These are phyloP conservation scores for Thumatha senex DNA, from an alignment of 2,888 invertebrate genomes.

Conservation along the genomic window DNA sequence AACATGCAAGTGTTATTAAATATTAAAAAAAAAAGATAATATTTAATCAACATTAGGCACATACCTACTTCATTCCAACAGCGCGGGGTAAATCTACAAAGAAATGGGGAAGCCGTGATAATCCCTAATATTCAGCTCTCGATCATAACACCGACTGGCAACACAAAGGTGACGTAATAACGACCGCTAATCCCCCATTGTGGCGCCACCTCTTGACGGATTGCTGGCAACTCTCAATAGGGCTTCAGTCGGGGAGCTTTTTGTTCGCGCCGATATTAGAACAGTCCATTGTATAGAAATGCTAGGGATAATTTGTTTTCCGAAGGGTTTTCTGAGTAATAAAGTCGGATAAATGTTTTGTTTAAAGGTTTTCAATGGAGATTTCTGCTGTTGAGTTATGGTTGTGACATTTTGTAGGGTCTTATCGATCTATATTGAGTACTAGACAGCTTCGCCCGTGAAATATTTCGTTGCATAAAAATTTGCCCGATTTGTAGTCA, in stretches of 20 bases:
- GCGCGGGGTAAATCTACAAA: constrained; percentile 25
- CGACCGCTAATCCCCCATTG: constrained; percentile 78
- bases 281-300: constrained; percentile 62
- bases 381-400: constrained; percentile 12
- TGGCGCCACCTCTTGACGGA: constrained; percentile 81
- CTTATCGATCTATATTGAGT: too few species aligned
- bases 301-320: constrained; percentile 69
- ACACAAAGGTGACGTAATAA: constrained; percentile 81
- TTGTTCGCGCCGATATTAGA: constrained; percentile 69
- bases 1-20: too few species aligned
- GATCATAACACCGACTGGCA: constrained; percentile 67
- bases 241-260: constrained; percentile 72
- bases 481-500: too few species aligned
- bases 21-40: constrained; percentile 1
- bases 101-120: constrained; percentile 73
- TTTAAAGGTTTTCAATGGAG: constrained; percentile 16
- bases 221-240: constrained; percentile 70
- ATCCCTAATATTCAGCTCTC: constrained; percentile 79
- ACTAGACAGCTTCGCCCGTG: too few species aligned
- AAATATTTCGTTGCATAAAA: too few species aligned
- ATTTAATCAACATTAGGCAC: constrained; percentile 5
- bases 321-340: constrained; percentile 46
- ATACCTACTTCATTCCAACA: constrained; percentile 13
- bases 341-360: constrained; percentile 38
- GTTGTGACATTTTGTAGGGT: background rate